Evolutionary conservation across 1,140 invertebrate genomes (phyloP), one percentile per base, ranked within the genome.

Genomic region (Calliphora vicina): DNA sequence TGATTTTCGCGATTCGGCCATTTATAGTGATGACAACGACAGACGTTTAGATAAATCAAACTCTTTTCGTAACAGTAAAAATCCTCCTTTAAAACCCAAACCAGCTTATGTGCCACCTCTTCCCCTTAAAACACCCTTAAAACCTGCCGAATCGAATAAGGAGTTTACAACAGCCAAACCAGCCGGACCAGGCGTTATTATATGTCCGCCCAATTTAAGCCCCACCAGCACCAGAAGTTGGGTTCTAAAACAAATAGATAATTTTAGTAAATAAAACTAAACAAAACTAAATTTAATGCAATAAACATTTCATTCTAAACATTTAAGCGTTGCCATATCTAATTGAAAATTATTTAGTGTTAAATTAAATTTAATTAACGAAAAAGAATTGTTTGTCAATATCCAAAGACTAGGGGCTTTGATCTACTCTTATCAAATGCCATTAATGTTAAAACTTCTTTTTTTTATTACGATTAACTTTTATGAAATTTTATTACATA

Each of bases 1-100:
- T 86, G 93, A 94, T 82, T 96, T 96, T 86, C 92, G 96, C 86
- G 96, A 97, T 88, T 96, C 95, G 86, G 96, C 96, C 85, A 95
- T 96, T 87, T 97, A 96, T 86, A 96, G 95, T 80, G 96, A 97
- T 85, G 92, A 91, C 23, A 94, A 94, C 92, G 94, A 83, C 80
- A 88, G 86, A 72, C 87, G 87, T 50, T 43, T 50, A 0, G 87
- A 88, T 29, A 85, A 85, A 25, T 86, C 87, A 13, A 87, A 86
- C n/a, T 87, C 88, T 5, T 86, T 2, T 86, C 86, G 9, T 84
- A 86, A 26, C 85, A 86, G 9, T 85, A 84, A 0, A 85, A 85
- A 35, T n/a, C 86, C 84, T 15, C 84, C 78, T 15, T 43, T 85
- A 2, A 88, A 88, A 25, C 88, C 88, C 0, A 90, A 90, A 29